Evolutionary conservation across 2,888 invertebrate species (phyloP).

Genomic region (Lasioglossum figueresi): DNA sequence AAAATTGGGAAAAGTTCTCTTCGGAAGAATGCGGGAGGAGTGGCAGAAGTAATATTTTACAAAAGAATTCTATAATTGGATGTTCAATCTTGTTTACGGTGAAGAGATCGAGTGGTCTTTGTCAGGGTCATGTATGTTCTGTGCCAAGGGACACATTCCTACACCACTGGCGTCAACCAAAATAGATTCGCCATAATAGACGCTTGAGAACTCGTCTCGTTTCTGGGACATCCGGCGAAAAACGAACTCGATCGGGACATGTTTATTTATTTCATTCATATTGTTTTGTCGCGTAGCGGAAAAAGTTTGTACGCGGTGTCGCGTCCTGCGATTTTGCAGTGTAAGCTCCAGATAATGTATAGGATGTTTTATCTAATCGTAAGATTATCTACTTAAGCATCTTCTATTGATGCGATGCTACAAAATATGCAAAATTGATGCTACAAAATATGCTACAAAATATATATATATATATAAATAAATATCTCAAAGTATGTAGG

Average conservation of each 20-base stretch:
- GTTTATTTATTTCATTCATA: slow-evolving; percentile 14
- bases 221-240: slow-evolving; percentile 68
- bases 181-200: slow-evolving; percentile 66
- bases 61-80: slow-evolving; percentile 71
- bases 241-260: slow-evolving; percentile 36
- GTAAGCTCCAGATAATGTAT: not conserved
- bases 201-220: slow-evolving; percentile 60
- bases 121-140: slow-evolving; percentile 68
- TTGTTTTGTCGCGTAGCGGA: not conserved
- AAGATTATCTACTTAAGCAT: too few relatives aligned
- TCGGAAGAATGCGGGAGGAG: not conserved
- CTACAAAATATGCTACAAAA: too few relatives aligned
- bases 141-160: slow-evolving; percentile 66
- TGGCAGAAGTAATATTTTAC: slow-evolving; percentile 57
- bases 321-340: not conserved
- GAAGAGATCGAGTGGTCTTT: slow-evolving; percentile 71
- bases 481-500: too few relatives aligned
- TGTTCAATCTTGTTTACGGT: slow-evolving; percentile 70
- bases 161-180: slow-evolving; percentile 61
- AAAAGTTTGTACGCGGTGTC: not conserved
- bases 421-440: too few relatives aligned
- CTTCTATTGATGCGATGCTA: too few relatives aligned
- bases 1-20: not conserved
- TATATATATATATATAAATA: too few relatives aligned
- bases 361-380: not conserved